Conservation (phyloP, 2,888 invertebrate species). For the Mayetiola destructor region DNA sequence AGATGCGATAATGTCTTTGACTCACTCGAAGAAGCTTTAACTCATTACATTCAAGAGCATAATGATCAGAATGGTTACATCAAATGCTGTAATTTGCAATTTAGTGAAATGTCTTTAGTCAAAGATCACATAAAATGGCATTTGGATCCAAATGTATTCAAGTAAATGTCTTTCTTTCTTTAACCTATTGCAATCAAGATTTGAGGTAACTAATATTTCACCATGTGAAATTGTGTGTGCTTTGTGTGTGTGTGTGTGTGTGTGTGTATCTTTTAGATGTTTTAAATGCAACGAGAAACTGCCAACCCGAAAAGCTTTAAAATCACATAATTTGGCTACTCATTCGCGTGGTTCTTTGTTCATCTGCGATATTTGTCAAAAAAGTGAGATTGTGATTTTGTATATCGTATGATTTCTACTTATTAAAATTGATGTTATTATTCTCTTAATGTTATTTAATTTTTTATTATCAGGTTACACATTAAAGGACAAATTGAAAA, state of each 20-base stretch:
- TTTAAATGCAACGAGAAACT: background rate
- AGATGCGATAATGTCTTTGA: background rate
- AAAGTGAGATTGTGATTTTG: background rate
- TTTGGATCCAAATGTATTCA: background rate
- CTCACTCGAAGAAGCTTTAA: background rate
- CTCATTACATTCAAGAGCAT: background rate
- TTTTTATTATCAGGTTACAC: background rate
- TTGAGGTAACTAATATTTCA: background rate
- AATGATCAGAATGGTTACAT: background rate
- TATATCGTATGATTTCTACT: background rate
- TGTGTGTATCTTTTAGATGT: background rate
- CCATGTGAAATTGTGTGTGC: background rate
- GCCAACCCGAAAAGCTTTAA: background rate
- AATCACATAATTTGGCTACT: constrained; percentile 1
- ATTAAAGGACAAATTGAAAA: background rate
- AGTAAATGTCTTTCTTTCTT: no score
- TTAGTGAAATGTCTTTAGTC: background rate
- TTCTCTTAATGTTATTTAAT: background rate
- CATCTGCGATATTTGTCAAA: background rate
- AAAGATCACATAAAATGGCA: background rate
- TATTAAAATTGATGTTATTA: background rate
- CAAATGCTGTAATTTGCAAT: background rate
- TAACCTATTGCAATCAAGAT: no score
- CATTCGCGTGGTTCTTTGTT: background rate
- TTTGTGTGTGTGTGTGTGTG: background rate